phyloP scores from a whole-genome alignment of 1,140 invertebrate species.

The Danaus plexippus region DNA sequence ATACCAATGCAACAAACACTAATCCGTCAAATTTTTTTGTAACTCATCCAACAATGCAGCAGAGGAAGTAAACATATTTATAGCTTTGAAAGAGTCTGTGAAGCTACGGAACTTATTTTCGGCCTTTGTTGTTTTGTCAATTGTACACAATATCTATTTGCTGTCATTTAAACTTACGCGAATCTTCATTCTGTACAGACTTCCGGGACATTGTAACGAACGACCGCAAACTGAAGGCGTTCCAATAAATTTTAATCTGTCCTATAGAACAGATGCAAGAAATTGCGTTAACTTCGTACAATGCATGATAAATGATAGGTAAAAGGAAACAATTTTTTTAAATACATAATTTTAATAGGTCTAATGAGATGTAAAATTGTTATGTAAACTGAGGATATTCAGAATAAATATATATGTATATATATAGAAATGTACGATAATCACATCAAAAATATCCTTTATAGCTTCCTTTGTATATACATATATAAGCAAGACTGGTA shows the following conservation, averaged over 20 bases:
- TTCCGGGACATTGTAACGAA: slow-evolving; percentile 46
- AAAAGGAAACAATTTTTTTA: too few relatives aligned
- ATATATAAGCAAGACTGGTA: too few relatives aligned
- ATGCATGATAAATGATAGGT: too few relatives aligned
- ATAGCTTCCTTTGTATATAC: too few relatives aligned
- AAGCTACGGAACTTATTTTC: slow-evolving; percentile 12
- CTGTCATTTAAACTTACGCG: slow-evolving; percentile 51
- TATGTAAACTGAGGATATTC: too few relatives aligned
- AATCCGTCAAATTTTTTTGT: slow-evolving; percentile 33
- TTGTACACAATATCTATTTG: slow-evolving; percentile 43
- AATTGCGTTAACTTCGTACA: too few relatives aligned
- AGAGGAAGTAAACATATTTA: slow-evolving; percentile 14
- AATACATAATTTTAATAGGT: too few relatives aligned
- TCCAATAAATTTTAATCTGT: slow-evolving; percentile 6
- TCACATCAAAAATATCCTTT: too few relatives aligned
- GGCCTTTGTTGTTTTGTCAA: slow-evolving; percentile 9
- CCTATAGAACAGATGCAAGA: slow-evolving; percentile 1
- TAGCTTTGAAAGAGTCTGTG: slow-evolving; percentile 22
- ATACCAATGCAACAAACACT: slow-evolving; percentile 19
- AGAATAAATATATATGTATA: too few relatives aligned
- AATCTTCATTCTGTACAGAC: slow-evolving; percentile 37
- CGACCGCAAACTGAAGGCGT: slow-evolving; percentile 5
- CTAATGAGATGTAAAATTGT: too few relatives aligned
- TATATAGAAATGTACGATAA: too few relatives aligned
- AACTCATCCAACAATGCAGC: slow-evolving; percentile 12